phyloP scores from a whole-genome alignment of 2,113 vertebrate genomes.

The Myotis yumanensis region DNA sequence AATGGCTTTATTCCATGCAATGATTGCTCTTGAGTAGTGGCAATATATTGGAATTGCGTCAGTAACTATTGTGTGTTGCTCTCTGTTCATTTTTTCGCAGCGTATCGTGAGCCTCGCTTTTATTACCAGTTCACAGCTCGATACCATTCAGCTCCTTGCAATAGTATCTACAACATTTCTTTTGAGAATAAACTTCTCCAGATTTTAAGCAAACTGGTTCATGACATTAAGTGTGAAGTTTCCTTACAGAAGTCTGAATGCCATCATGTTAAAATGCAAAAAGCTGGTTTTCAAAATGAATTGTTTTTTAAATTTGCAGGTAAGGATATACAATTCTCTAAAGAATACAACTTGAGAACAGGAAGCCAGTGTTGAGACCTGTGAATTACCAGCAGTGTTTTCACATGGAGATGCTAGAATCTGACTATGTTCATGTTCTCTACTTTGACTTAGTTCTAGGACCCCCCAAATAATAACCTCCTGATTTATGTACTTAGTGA shows the following conservation, averaged over 20 bases:
- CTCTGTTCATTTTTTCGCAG: slow-evolving; percentile 48
- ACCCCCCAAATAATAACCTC: background rate
- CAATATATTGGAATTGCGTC: background rate
- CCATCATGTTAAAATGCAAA: slow-evolving; percentile 81
- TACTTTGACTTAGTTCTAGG: background rate
- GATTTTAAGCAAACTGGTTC: slow-evolving; percentile 72
- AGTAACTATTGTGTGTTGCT: background rate
- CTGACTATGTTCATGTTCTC: background rate
- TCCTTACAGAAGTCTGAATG: slow-evolving; percentile 76
- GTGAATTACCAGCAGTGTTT: background rate
- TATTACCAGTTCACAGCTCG: slow-evolving; percentile 74
- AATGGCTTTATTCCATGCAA: background rate
- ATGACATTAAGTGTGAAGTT: slow-evolving; percentile 74
- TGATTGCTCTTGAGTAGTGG: background rate
- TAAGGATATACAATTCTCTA: slow-evolving; percentile 54
- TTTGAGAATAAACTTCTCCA: slow-evolving; percentile 77
- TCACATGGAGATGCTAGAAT: background rate
- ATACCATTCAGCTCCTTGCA: slow-evolving; percentile 75
- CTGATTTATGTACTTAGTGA: background rate
- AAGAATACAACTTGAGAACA: background rate
- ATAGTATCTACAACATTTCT: slow-evolving; percentile 71
- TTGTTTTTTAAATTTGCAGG: slow-evolving; percentile 81
- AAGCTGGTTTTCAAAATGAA: slow-evolving; percentile 79
- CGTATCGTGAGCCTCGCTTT: slow-evolving; percentile 71
- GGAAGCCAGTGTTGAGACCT: background rate